Percentiles rank a stretch among this genome's conserved stretches.
phyloP scores from a whole-genome alignment of 2,113 vertebrate genomes.

The cat (Felis catus) region DNA sequence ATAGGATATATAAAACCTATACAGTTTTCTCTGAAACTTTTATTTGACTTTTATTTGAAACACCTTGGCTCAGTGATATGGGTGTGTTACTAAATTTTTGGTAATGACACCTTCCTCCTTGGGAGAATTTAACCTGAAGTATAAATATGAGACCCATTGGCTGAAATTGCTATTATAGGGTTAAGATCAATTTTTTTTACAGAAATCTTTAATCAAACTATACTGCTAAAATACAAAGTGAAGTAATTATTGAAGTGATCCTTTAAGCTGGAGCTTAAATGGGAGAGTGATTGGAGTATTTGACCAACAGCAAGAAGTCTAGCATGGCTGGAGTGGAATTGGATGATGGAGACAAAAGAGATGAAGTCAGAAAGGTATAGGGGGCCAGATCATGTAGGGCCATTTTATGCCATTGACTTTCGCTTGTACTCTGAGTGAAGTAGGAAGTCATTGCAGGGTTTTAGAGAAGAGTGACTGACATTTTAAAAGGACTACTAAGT shows the following conservation, averaged over 20 bases:
- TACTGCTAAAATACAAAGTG: neutral
- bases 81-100: neutral
- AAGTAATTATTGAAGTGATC: neutral
- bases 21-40: slow-evolving; percentile 8
- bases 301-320: neutral
- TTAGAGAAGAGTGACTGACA: neutral
- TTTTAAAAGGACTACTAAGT: neutral
- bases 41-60: neutral
- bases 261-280: neutral
- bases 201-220: neutral
- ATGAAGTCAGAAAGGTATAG: neutral
- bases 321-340: neutral
- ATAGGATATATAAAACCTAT: neutral
- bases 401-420: neutral
- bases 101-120: neutral
- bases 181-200: neutral
- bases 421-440: neutral
- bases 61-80: neutral
- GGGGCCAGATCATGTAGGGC: neutral
- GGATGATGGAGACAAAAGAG: neutral
- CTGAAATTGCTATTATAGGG: neutral
- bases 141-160: neutral
- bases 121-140: neutral
- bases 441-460: neutral
- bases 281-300: neutral